Percentiles rank a stretch among this genome's conserved stretches.
Conservation (phyloP, 2,888 invertebrate genomes). For the Rhamphomyia laevipes region DNA sequence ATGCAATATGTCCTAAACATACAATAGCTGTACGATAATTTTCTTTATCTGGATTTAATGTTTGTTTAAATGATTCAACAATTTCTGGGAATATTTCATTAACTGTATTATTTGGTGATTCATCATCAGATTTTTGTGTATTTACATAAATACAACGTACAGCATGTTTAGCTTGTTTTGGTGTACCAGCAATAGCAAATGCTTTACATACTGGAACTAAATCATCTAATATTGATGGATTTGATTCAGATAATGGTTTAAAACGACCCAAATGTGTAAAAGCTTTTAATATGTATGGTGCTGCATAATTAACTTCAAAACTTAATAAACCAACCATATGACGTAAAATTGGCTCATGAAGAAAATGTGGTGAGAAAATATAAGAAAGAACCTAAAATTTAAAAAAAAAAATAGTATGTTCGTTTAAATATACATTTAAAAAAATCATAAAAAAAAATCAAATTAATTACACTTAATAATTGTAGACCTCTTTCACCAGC, state of each 20-base stretch:
- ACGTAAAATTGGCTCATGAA: conserved; percentile 70
- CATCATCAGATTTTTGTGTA: conserved; percentile 35
- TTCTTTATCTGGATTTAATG: conserved; percentile 59
- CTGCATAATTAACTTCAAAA: conserved; percentile 63
- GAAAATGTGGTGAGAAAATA: conserved; percentile 87
- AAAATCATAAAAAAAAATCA: not conserved
- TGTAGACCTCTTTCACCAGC: conserved; percentile 84
- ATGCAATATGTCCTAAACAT: conserved; percentile 87
- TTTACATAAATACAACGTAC: conserved; percentile 84
- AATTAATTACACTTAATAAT: conserved; percentile 54
- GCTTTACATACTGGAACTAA: conserved; percentile 79
- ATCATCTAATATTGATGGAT: conserved; percentile 61
- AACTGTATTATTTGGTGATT: conserved; percentile 32
- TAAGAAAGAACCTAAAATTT: conserved; percentile 53
- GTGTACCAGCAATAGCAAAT: conserved; percentile 78
- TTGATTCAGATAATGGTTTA: conserved; percentile 67
- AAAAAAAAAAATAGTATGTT: conserved; percentile 10
- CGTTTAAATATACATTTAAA: conserved; percentile 7
- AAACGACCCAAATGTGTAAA: conserved; percentile 81
- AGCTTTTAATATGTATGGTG: conserved; percentile 70
- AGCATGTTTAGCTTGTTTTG: conserved; percentile 94
- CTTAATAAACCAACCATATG: conserved; percentile 58
- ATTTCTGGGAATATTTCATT: conserved; percentile 70
- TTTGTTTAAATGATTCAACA: conserved; percentile 64
- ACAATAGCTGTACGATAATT: conserved; percentile 91